Conservation (phyloP, 2,797 vertebrate species). For the Chiroxiphia lanceolata region DNA sequence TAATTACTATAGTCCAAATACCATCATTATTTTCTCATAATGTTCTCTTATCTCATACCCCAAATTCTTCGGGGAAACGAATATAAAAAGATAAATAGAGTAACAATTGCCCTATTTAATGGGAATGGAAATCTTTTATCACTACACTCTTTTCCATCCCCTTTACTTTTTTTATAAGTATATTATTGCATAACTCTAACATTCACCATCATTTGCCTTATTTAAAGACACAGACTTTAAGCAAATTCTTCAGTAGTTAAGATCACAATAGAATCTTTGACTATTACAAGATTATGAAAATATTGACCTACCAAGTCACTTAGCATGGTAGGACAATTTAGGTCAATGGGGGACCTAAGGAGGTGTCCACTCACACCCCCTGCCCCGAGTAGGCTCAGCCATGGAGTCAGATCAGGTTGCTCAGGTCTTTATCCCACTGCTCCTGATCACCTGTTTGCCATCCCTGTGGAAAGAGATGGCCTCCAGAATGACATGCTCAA, state of each 20-base stretch:
- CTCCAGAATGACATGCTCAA: too few species aligned
- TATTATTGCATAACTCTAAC: background rate
- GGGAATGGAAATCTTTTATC: background rate
- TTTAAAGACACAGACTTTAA: background rate
- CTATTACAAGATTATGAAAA: background rate
- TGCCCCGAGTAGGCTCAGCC: background rate
- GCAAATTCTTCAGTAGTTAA: background rate
- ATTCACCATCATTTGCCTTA: background rate
- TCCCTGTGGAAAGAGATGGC: background rate
- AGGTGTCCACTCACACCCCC: background rate
- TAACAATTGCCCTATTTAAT: background rate
- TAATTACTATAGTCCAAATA: background rate
- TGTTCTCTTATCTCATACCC: background rate
- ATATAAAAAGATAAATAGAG: background rate
- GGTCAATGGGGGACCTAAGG: background rate
- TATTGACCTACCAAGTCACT: background rate
- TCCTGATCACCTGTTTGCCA: background rate
- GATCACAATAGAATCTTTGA: background rate
- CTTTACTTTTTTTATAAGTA: background rate
- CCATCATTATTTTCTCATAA: background rate
- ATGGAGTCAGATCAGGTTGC: background rate
- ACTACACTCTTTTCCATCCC: rapidly evolving
- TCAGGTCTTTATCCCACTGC: background rate
- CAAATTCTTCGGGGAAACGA: background rate
- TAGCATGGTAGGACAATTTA: background rate